phyloP scores from a whole-genome alignment of 2,888 invertebrate species.

The Agonopterix subpropinquella region DNA sequence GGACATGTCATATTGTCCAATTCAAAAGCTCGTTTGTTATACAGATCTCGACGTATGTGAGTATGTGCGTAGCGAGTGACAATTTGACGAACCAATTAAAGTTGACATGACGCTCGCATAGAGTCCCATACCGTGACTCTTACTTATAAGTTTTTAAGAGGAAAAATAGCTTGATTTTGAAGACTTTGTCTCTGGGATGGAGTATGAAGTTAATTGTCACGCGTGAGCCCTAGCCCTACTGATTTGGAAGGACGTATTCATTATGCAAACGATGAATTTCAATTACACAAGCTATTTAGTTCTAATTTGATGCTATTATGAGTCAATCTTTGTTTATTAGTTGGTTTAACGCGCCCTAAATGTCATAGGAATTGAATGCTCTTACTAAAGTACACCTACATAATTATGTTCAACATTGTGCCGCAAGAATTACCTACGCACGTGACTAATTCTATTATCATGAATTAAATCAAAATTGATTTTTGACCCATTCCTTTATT shows the following conservation, averaged over 20 bases:
- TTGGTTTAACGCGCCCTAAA: too few relatives aligned
- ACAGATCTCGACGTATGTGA: slow-evolving; percentile 1
- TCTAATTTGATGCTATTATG: background rate
- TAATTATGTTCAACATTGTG: too few relatives aligned
- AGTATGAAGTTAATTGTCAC: background rate
- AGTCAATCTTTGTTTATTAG: background rate
- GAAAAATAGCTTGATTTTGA: too few relatives aligned
- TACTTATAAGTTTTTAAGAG: too few relatives aligned
- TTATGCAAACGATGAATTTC: slow-evolving; percentile 17
- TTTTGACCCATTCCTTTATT: too few relatives aligned
- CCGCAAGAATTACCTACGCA: too few relatives aligned
- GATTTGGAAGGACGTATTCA: slow-evolving; percentile 42
- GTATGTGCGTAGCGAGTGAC: slow-evolving; percentile 2
- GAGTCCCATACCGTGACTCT: background rate
- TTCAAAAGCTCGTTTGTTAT: slow-evolving; percentile 11
- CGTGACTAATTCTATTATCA: too few relatives aligned
- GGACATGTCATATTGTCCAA: slow-evolving; percentile 11
- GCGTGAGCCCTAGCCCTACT: slow-evolving; percentile 9
- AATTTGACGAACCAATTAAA: slow-evolving; percentile 3
- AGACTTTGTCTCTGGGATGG: too few relatives aligned
- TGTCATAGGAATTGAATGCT: too few relatives aligned
- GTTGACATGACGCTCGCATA: slow-evolving; percentile 5
- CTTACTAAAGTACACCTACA: too few relatives aligned
- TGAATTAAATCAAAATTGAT: too few relatives aligned
- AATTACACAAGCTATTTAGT: slow-evolving; percentile 9